These are phyloP conservation scores for Suncus etruscus DNA, from an alignment of 2,113 vertebrate species.

Conservation along the genomic window DNA sequence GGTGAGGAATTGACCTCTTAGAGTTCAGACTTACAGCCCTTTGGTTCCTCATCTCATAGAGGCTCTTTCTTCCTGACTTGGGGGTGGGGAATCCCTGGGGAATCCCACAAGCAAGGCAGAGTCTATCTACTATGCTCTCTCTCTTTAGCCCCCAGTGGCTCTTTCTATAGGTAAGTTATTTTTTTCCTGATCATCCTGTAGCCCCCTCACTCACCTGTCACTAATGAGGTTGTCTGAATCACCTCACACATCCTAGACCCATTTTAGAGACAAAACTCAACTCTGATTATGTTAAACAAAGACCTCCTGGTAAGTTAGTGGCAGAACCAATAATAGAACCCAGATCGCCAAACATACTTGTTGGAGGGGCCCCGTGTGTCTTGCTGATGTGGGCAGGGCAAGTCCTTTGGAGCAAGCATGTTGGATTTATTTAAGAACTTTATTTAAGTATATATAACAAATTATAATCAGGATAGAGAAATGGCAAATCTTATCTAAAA, in stretches of 20 bases:
- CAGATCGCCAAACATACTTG: background rate
- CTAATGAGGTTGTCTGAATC: background rate
- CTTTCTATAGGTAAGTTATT: background rate
- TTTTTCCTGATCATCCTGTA: background rate
- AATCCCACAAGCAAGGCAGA: background rate
- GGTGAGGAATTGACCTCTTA: background rate
- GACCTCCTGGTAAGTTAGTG: background rate
- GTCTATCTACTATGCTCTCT: background rate
- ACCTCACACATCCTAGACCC: background rate
- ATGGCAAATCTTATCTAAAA: background rate
- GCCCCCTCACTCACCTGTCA: background rate
- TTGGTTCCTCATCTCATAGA: background rate
- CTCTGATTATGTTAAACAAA: background rate
- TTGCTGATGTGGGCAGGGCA: background rate
- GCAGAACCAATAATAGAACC: background rate
- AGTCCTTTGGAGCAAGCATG: background rate
- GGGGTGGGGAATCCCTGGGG: no score
- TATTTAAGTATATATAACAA: background rate
- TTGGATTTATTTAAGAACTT: background rate
- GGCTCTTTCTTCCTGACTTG: background rate
- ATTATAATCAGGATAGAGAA: conserved; percentile 1
- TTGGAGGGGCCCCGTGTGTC: background rate
- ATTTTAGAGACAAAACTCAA: background rate
- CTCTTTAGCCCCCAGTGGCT: background rate
- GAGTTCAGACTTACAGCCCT: background rate